Base-by-base conservation (phyloP, 1,140 invertebrate genomes). In the Trinorchestia longiramus region DNA sequence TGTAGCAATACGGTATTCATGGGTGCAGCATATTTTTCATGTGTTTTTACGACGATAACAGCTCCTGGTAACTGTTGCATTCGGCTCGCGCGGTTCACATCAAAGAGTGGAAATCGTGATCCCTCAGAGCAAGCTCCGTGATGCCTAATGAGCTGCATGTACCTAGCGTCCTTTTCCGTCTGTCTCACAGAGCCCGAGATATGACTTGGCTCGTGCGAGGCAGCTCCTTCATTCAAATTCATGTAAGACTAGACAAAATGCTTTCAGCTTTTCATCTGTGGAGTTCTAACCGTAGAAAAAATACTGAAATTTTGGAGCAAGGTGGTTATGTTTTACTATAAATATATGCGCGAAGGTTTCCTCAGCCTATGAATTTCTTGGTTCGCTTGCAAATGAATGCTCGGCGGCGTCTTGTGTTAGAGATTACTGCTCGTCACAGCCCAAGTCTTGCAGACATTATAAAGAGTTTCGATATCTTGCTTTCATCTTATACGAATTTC, bases 101-200 rank as follows among this genome's bases (percentile, higher is more conserved):
- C 88, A 42, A 90, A 90, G 88, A 41, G 88, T 90, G n/a, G 4
- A 36, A 42, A 36, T 41, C 28, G 88, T 90, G 88, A 42, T 8
- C 88, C 88, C 23, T 90, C 88, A 36, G 1, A 36, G 62, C 62
- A 28, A 15, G 62, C 8, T 11, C 62, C 62, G 87, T 36, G 36
- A 4, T 90, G 88, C 88, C 88, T 90, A 90, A 90, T 90, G 88
- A 90, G 88, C 88, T 15, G 43, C 88, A 17, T 90, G 88, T 90
- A 42, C 88, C 23, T 42, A 8, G 41, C n/a, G 43, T 43, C 43
- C 88, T 90, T 90, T 90, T 90, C 4, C 88, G 0, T 90, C 11
- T 90, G 62, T 36, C 62, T 15, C 62, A 3, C 15, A 3, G 28
- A 11, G 62, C 62, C 62, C 62, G 62, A 77, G 62, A 36, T 77